Base-by-base conservation (phyloP, 1,140 invertebrate species). In the Hermatobates lingyangjiaoensis region DNA sequence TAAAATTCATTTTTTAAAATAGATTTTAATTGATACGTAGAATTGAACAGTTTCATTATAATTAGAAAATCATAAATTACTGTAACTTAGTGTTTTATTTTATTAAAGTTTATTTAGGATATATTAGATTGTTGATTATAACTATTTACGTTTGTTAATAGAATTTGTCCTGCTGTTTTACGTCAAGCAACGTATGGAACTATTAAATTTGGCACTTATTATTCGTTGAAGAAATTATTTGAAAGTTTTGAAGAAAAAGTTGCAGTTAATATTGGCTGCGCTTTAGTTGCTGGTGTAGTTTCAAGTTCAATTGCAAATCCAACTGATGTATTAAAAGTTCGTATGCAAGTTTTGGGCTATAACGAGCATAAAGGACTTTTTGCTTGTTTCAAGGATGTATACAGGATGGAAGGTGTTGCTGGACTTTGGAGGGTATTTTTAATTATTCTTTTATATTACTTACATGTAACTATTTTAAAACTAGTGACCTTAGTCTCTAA, bases 281-380 rank as follows among this genome's bases (percentile, higher is more conserved):
- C 85, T 24, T 78, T 85, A 15, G 68, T 81, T 57, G 83, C 85
- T 14, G 85, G 86, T 23, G 85, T 87, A 5, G 71, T 93, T 42
- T 90, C 88, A 20, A 91, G 88, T 62, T 87, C 91, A n/a, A 86
- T 95, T 59, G 90, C 91, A 14, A 94, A 92, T 73, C 92, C 92
- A n/a, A 92, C 91, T 2, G 93, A 97, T 74, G 86, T 97, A 7
- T 74, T 97, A n/a, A 97, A 97, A 75, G 91, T 95, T 44, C 77
- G 87, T 53, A 89, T 95, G 87, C 90, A 95, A 74, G 75, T 84
- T 18, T 38, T 60, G 12, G 73, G 74, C 25, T 67, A 68, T 55
- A 59, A 66, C 57, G 56, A 65, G 40, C 61, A 71, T 49, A 58
- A 72, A 27, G 68, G 77, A 45, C 71, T 87, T 42, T 61, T 76